Evolutionary conservation across 35 echinoderm and acorn worm species (phyloP).

Genomic region (Lytechinus pictus): DNA sequence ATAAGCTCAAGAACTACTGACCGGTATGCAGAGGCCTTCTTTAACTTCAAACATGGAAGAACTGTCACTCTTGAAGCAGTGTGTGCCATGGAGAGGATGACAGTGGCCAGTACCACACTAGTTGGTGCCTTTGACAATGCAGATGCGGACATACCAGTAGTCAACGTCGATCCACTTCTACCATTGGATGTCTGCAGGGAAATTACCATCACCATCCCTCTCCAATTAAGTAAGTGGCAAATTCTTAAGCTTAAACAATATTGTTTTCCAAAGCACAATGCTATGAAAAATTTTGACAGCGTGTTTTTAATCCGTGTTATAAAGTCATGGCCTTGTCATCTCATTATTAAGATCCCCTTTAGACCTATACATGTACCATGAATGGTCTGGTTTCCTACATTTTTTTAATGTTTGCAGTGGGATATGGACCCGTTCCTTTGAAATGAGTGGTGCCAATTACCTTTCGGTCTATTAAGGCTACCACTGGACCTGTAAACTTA

Average conservation of each 20-base stretch:
- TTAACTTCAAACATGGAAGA: neutral
- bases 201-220: slow-evolving; percentile 13
- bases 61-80: slow-evolving; percentile 28
- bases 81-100: neutral
- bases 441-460: too few relatives aligned
- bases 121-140: neutral
- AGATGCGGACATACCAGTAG: neutral
- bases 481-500: too few relatives aligned
- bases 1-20: neutral
- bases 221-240: neutral
- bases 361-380: too few relatives aligned
- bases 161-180: neutral
- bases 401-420: too few relatives aligned
- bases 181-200: neutral
- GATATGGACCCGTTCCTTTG: too few relatives aligned
- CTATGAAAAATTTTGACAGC: too few relatives aligned
- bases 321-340: too few relatives aligned
- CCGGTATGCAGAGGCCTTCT: neutral
- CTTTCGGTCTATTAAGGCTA: too few relatives aligned
- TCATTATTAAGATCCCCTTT: too few relatives aligned
- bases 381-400: too few relatives aligned
- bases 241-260: neutral
- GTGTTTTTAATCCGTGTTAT: too few relatives aligned
- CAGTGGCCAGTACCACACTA: neutral
- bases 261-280: too few relatives aligned